Conservation (phyloP, 2,797 vertebrate genomes). For the Moxostoma hubbsi region DNA sequence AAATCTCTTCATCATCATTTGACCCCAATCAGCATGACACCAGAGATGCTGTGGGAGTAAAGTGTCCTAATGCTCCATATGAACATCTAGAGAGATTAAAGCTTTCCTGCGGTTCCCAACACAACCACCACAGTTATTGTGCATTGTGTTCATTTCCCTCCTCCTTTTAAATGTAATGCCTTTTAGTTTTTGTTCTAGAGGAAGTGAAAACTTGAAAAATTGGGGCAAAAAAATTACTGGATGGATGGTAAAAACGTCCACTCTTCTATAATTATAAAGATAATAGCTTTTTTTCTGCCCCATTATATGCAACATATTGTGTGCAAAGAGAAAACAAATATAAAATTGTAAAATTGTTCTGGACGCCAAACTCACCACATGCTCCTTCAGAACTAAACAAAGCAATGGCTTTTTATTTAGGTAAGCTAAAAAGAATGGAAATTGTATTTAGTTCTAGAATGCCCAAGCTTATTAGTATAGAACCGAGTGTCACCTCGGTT, state of each 20-base stretch:
- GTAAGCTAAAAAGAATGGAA: not conserved
- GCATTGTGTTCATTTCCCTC: not conserved
- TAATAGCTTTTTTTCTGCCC: constrained; percentile 23
- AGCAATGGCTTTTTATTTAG: constrained; percentile 12
- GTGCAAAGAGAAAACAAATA: not conserved
- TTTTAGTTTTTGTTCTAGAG: no score
- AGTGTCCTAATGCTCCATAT: constrained; percentile 22
- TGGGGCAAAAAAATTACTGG: no score
- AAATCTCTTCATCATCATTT: constrained; percentile 52
- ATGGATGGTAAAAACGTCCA: not conserved
- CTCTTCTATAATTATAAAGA: constrained; percentile 1
- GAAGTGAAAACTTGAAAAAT: not conserved
- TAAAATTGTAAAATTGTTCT: constrained; percentile 1
- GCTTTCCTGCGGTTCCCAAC: constrained; percentile 4
- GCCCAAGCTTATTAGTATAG: constrained; percentile 34
- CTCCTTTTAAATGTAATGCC: not conserved
- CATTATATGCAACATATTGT: constrained; percentile 17
- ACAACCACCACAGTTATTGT: not conserved
- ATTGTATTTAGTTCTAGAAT: not conserved
- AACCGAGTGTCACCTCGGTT: not conserved
- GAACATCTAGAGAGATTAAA: constrained; percentile 30
- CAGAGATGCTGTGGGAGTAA: constrained; percentile 24
- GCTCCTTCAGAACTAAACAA: constrained; percentile 8
- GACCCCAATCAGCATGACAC: constrained; percentile 39
- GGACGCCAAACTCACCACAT: constrained; percentile 15